Evolutionary conservation across 2,113 vertebrate genomes (phyloP), one percentile per base, ranked within the genome.

Genomic region (Pseudopodoces humilis): DNA sequence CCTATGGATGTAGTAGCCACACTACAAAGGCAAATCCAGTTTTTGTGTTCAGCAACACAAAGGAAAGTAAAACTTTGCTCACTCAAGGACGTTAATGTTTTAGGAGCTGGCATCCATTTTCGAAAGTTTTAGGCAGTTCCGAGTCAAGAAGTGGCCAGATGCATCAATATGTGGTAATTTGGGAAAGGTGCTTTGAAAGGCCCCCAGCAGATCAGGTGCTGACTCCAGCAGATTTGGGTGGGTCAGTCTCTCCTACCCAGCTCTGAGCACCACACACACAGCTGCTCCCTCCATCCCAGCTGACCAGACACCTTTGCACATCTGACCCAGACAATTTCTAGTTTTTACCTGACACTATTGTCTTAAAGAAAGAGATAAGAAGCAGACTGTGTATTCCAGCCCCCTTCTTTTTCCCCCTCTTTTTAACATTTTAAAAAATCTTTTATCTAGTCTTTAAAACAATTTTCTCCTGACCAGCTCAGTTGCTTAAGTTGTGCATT

Each of bases 391-490:
- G 12, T n/a, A 37, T 81, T 94, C 92, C 53, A 71, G 9, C 5
- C 7, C 2, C 1, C 2, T 37, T 6, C 4, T 3, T n/a, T 16
- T 4, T 1, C 1, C 2, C 6, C 2, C 11, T 1, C 2, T 18
- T 56, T 56, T 71, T 6, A 9, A 11, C 8, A 6, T 10, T 10
- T 19, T 13, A 37, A 35, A 59, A 41, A 58, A 25, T 10, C 1
- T 56, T 88, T 77, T 27, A 33, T 3, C 8, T 43, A 8, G 9
- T 28, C 56, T 13, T 53, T 8, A 63, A 31, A 12, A 13, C 17
- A 55, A 50, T 46, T 89, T 90, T 71, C n/a, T 27, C 8, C 21
- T 47, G 17, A 37, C 11, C 20, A 56, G 11, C 6, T 55, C 64
- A n/a, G 28, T 20, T 87, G 24, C 28, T 77, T 4, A 19, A 65